phyloP scores from a whole-genome alignment of 2,797 vertebrate species.

The Menidia menidia region DNA sequence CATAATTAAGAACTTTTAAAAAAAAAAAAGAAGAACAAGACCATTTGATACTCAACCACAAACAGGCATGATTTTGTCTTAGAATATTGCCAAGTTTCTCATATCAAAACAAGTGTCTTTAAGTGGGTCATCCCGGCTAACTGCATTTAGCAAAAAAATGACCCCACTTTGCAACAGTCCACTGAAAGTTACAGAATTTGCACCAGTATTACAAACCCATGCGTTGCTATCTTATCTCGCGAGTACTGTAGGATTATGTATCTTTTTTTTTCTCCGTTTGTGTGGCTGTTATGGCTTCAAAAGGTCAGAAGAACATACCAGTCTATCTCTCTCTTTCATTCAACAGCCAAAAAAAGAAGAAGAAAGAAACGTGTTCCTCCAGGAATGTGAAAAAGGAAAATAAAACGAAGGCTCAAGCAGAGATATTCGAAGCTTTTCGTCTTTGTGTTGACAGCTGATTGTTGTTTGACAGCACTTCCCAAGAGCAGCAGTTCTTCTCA shows the following conservation, averaged over 20 bases:
- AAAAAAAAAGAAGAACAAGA: conserved; percentile 62
- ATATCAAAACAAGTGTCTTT: conserved; percentile 81
- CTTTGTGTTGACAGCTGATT: conserved; percentile 49
- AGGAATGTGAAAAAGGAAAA: conserved; percentile 57
- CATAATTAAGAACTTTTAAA: conserved; percentile 49
- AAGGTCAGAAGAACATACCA: conserved; percentile 70
- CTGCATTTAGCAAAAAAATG: conserved; percentile 69
- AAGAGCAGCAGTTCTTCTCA: conserved; percentile 40
- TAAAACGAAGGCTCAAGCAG: conserved; percentile 51
- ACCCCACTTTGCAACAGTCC: conserved; percentile 78
- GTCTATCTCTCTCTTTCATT: conserved; percentile 54
- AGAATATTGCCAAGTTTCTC: conserved; percentile 83
- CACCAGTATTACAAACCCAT: conserved; percentile 81
- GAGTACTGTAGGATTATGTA: conserved; percentile 72
- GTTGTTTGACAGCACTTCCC: conserved; percentile 59
- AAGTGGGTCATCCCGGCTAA: conserved; percentile 66
- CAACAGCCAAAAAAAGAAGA: conserved; percentile 59
- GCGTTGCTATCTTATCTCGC: conserved; percentile 78
- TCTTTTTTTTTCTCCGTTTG: conserved; percentile 63
- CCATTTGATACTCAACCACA: conserved; percentile 74
- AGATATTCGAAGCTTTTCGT: conserved; percentile 18
- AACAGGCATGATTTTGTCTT: conserved; percentile 78
- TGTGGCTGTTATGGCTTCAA: conserved; percentile 76
- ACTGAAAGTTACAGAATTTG: conserved; percentile 77
- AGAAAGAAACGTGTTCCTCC: conserved; percentile 33